A percentile compares a stretch with the other conserved stretches of the same genome.
Evolutionary conservation across 2,888 invertebrate genomes (phyloP).

Genomic region (Gymnosoma rotundatum): DNA sequence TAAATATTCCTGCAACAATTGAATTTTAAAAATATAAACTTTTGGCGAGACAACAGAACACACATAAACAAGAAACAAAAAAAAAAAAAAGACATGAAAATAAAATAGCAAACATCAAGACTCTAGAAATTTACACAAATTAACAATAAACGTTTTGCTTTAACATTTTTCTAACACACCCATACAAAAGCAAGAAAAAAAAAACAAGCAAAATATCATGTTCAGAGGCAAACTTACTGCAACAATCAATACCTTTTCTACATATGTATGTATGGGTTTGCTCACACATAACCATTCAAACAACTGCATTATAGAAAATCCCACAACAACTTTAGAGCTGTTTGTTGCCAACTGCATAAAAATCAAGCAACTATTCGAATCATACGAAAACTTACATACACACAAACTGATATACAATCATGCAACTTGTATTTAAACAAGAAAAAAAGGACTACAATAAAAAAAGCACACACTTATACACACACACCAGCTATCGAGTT

Average conservation of each 20-base stretch:
- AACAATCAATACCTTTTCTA: constrained; percentile 58
- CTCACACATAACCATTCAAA: constrained; percentile 27
- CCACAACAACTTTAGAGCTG: constrained; percentile 67
- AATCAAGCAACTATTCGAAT: constrained; percentile 53
- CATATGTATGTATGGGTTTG: background rate
- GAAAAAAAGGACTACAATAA: background rate
- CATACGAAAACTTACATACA: constrained; percentile 43
- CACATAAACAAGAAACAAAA: constrained; percentile 2
- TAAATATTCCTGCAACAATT: constrained; percentile 47
- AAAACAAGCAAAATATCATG: constrained; percentile 46
- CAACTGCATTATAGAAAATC: constrained; percentile 67
- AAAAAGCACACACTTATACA: constrained; percentile 18
- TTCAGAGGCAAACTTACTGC: constrained; percentile 58
- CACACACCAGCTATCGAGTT: constrained; percentile 21
- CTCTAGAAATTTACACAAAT: constrained; percentile 66
- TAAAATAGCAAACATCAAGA: constrained; percentile 27
- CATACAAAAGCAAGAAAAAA: background rate
- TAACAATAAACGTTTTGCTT: constrained; percentile 63
- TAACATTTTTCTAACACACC: constrained; percentile 24
- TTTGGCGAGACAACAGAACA: constrained; percentile 19
- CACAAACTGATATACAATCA: constrained; percentile 22
- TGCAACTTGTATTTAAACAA: constrained; percentile 43
- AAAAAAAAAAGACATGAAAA: background rate
- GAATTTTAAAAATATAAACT: constrained; percentile 25
- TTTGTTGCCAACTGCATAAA: constrained; percentile 70